These are phyloP conservation scores for Gorsachius magnificus DNA, from an alignment of 2,797 vertebrate species.

Conservation along the genomic window DNA sequence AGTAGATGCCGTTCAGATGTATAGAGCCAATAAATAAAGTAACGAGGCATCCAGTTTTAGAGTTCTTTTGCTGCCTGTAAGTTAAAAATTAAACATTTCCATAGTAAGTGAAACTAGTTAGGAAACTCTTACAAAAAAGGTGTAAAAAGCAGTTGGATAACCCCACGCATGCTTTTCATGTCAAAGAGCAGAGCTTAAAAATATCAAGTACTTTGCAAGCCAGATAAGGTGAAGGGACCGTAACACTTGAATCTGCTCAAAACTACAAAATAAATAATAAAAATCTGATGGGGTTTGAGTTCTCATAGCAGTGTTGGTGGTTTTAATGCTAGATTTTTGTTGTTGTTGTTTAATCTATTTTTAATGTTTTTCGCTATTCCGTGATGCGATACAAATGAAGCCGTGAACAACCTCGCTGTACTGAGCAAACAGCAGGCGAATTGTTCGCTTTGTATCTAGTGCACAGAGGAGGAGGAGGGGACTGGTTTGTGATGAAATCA, in stretches of 20 bases:
- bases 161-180: neutral
- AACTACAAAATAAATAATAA: neutral
- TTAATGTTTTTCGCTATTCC: neutral
- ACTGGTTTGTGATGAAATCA: slow-evolving; percentile 14
- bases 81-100: slow-evolving; percentile 28
- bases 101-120: neutral
- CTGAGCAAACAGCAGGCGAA: slow-evolving; percentile 15
- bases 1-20: neutral
- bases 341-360: neutral
- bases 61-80: neutral
- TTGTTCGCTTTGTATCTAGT: slow-evolving; percentile 8
- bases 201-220: neutral
- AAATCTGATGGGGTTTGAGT: neutral
- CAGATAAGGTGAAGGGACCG: neutral
- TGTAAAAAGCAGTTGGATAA: neutral
- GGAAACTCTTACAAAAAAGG: neutral
- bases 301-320: neutral
- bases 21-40: neutral
- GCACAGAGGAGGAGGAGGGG: slow-evolving; percentile 21
- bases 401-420: neutral
- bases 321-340: neutral
- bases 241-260: neutral
- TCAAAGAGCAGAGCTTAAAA: neutral
- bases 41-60: neutral
- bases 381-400: neutral